Percentiles rank a stretch among this genome's conserved stretches.
Evolutionary conservation across 2,888 invertebrate species (phyloP).

Genomic region (Zaprionus obscuricornis): DNA sequence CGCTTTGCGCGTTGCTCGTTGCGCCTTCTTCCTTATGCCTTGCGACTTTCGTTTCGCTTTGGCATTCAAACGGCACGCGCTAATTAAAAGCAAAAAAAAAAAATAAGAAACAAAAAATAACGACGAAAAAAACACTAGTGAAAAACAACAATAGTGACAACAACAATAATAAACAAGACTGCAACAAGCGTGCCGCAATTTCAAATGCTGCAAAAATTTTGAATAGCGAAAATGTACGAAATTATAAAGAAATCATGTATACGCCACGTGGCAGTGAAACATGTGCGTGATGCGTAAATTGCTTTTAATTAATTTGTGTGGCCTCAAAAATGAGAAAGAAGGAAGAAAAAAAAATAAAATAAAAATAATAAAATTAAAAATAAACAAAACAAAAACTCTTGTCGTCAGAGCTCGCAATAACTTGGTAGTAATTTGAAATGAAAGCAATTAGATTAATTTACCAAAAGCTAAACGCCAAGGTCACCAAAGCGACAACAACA

Average conservation of each 20-base stretch:
- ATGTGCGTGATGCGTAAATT: constrained; percentile 62
- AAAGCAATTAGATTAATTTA: constrained; percentile 49
- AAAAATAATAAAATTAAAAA: neutral
- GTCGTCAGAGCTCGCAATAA: constrained; percentile 24
- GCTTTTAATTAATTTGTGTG: constrained; percentile 69
- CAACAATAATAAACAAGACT: too few relatives aligned
- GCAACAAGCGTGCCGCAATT: constrained; percentile 7
- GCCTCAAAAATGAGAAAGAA: constrained; percentile 54
- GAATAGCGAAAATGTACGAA: constrained; percentile 11
- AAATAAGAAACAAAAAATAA: constrained; percentile 42
- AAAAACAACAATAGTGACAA: constrained; percentile 39
- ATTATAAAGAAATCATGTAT: constrained; percentile 37
- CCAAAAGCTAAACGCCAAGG: constrained; percentile 18
- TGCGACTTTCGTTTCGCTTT: constrained; percentile 12
- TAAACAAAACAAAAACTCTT: constrained; percentile 11
- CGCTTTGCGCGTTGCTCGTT: too few relatives aligned
- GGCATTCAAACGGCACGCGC: constrained; percentile 53
- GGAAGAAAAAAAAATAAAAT: neutral
- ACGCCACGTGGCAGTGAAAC: constrained; percentile 45
- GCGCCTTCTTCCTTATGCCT: neutral
- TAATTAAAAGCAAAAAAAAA: constrained; percentile 53
- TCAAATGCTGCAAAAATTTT: constrained; percentile 15
- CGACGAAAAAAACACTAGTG: constrained; percentile 40
- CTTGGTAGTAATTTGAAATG: constrained; percentile 26
- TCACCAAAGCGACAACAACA: neutral